Evolutionary conservation across 2,797 vertebrate genomes (phyloP), one percentile per base, ranked within the genome.

Genomic region (Takifugu ocellatus): DNA sequence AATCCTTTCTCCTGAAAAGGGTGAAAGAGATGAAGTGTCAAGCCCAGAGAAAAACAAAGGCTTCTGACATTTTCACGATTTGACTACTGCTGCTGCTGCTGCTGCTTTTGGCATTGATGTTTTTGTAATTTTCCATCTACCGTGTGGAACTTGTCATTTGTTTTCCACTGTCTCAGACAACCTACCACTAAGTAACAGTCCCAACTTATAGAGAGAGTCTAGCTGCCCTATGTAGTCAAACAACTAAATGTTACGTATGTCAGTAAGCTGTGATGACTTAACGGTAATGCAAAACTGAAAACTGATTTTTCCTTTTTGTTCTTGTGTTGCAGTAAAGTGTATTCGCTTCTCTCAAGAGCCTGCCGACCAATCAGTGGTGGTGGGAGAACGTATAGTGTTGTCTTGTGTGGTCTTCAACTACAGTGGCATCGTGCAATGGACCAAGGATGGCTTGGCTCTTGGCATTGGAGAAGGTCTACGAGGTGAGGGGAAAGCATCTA

Each of bases 361-460:
- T 0, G 90, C 93, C 0, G 96, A 98, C 78, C 94, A 95, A 91
- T 95, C 94, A 0, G 96, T 98, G 89, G 94, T 98, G 17, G 90
- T 96, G 0, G 96, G 95, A 0, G 94, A 96, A 59, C 85, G 89
- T 42, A 93, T 93, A 1, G 89, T 95, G 31, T 84, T 97, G 42
- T 92, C 94, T 75, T 98, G 96, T 3, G 91, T 97, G 69, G 92
- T 97, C 63, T 94, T 94, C 82, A 98, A 98, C 81, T 98, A 98
- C 86, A 95, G 93, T 0, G 96, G 96, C 45, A 98, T 98, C 5
- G 94, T 98, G 66, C 96, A 98, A 81, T 98, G 96, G 96, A 98
- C 96, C 87, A 98, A 98, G 79, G 96, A 98, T 0, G 96, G 96
- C 2, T 88, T 98, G 24, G 96, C 96, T 0, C 92, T 98, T 46